Percentiles rank a stretch among this genome's conserved stretches.
phyloP scores from a whole-genome alignment of 1,140 invertebrate species.

The Neuroterus valhalla region DNA sequence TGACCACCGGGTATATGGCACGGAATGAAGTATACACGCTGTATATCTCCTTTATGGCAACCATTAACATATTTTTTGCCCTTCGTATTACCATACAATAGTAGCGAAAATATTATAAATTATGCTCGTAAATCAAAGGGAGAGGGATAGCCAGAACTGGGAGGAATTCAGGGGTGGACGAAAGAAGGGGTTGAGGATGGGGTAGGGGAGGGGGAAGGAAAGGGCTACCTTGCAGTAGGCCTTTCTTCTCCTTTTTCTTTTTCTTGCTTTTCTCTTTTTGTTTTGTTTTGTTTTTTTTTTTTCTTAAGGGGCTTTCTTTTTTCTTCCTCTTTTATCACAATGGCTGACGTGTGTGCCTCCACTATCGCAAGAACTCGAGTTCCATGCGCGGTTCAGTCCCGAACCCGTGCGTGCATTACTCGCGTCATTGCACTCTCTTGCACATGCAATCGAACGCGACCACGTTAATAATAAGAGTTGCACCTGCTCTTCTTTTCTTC shows the following conservation, averaged over 20 bases:
- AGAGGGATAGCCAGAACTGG: slow-evolving; percentile 1
- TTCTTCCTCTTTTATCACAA: slow-evolving; percentile 29
- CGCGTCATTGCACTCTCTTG: slow-evolving; percentile 9
- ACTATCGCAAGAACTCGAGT: slow-evolving; percentile 10
- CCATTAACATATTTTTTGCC: slow-evolving; percentile 75
- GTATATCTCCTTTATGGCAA: slow-evolving; percentile 74
- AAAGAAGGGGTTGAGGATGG: background rate
- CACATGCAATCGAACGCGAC: background rate
- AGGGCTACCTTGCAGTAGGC: slow-evolving; percentile 8
- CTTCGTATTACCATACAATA: slow-evolving; percentile 73
- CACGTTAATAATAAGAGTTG: slow-evolving; percentile 4
- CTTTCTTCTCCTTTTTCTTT: slow-evolving; percentile 42
- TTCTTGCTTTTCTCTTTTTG: slow-evolving; percentile 40
- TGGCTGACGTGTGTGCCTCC: background rate
- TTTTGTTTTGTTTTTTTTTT: slow-evolving; percentile 32
- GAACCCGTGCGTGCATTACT: background rate
- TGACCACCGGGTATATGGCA: slow-evolving; percentile 66
- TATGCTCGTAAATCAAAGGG: slow-evolving; percentile 69
- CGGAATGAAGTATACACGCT: slow-evolving; percentile 69
- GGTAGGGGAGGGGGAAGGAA: background rate
- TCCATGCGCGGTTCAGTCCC: background rate
- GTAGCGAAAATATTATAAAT: slow-evolving; percentile 74
- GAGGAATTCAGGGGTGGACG: slow-evolving; percentile 20
- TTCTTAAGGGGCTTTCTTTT: slow-evolving; percentile 29
- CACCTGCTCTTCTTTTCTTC: too few relatives aligned